Evolutionary conservation across 2,797 vertebrate genomes (phyloP), one percentile per base, ranked within the genome.

Genomic region (Brachyrhaphis roseni): DNA sequence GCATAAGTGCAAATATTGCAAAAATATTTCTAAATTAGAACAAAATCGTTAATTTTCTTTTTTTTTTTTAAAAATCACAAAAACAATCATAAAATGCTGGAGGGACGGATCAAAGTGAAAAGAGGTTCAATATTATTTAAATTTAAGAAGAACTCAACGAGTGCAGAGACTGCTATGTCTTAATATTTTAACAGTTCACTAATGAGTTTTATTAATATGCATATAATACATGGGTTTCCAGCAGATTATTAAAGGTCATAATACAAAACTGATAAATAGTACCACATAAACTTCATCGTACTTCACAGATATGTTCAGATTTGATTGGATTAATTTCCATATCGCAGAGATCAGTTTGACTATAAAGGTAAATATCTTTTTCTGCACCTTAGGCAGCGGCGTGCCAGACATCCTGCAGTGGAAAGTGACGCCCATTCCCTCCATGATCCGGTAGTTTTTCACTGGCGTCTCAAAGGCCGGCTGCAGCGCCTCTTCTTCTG

Each of bases 361-460:
- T 59, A 28, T 28, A n/a, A 20, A 34, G 3, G 2, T 41, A 36
- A 11, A 73, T 8, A 45, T 5, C 28, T 26, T 31, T 49, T 3
- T 46, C 18, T 0, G 34, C 96, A 99, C 98, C 97, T 99, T 99
- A 59, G 98, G 98, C 83, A 98, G 87, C 8, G 98, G 98, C 23
- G 93, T 95, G 90, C 98, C 98, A 83, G 95, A 91, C 90, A 96
- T 97, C 91, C 97, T 98, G 94, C 98, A 99, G 91, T 98, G 97
- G 92, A 99, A 99, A 28, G 97, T 99, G 86, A 97, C 98, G 11
- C 97, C 96, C 95, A 97, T 98, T 79, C 98, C 98, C 68, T 99
- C 98, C 93, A 98, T 91, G 84, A 97, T 96, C 91, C 98, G 96
- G 79, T 98, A 99, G 95, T 97, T 99, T 92, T 99, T 99, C 79